Evolutionary conservation across 1,140 invertebrate genomes (phyloP), one percentile per base, ranked within the genome.

Genomic region (Laupala kohalensis): DNA sequence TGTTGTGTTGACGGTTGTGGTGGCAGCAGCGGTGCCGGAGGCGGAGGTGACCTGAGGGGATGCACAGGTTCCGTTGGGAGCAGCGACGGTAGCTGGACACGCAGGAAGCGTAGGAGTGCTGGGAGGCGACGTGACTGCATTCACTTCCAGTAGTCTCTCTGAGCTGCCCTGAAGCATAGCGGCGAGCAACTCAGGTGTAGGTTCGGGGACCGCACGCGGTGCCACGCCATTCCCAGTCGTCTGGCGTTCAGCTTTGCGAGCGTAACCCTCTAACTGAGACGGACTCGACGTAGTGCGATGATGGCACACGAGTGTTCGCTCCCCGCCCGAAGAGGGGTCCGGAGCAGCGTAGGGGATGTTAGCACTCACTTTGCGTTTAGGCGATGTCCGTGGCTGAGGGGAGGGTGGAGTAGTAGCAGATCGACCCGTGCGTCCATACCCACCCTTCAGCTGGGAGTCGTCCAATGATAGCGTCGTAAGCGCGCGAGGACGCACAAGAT

Each of bases 261-360:
- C 26, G 66, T 53, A 68, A 5, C 86, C 85, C 76, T 88, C 88
- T 71, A 92, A 81, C 80, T 92, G 90, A 0, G 88, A 91, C 5
- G 91, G 91, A 75, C 90, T 91, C 4, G 90, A 92, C 3, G 89
- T 90, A 2, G 91, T 91, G 75, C 91, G 79, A 72, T 91, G 89
- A 79, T 92, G 91, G 75, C 81, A 86, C 74, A 78, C 83, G 76
- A 75, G 80, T 79, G 73, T 78, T 78, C 37, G 30, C 30, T 6
- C 6, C 30, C 30, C 30, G 71, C 70, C 74, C 73, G 67, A 72
- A 73, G 75, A 70, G 63, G 74, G 75, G 64, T 74, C 72, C 64
- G 75, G 76, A 73, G 76, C 74, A 71, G 76, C 78, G 71, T 77
- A 76, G 27, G 78, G 79, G 74, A 81, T 80, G 74, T 85, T 84